Evolutionary conservation across 2,888 invertebrate genomes (phyloP), one percentile per base, ranked within the genome.

Genomic region (Drosophila antonietae): DNA sequence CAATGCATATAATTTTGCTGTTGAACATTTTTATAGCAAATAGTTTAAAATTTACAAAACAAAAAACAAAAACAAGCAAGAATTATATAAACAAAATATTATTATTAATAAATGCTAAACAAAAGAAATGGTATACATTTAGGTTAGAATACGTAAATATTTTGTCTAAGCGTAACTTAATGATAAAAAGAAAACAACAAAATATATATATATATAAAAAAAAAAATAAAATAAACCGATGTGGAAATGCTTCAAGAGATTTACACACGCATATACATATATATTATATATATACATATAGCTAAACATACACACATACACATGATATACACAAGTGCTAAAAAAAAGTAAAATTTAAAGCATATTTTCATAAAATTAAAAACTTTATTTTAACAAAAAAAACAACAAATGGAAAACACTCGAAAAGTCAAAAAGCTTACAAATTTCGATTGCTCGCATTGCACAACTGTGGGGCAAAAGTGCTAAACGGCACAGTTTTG

Each of bases 141-240:
- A 85, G 84, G 84, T 65, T 85, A 85, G 84, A 85, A 88, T 85
- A 85, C 88, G 84, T 85, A 85, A 85, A 78, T 85, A 86, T 84
- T 84, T 84, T 84, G 88, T 84, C 70, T 84, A 85, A 85, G 84
- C 69, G 79, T 85, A 88, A 83, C 74, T 85, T 86, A 88, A 84
- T 81, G 83, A 79, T 88, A 85, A 76, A 47, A 28, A 28, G 15
- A 28, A n/a, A 87, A 18, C 77, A 57, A 44, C 33, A 78, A 81
- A 68, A 79, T 72, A 83, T 73, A 71, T 68, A 59, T 37, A 66
- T 8, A 39, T 15, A 33, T 20, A 35, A 8, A 8, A 35, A 8
- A 8, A 52, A 14, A 23, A 53, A 39, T 1, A 33, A 18, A 6
- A 33, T 33, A 6, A 51, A 51, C n/a, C 18, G 20, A 61, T 52